Conservation (phyloP, 2,797 vertebrate genomes). For the Sebastes itinus region DNA sequence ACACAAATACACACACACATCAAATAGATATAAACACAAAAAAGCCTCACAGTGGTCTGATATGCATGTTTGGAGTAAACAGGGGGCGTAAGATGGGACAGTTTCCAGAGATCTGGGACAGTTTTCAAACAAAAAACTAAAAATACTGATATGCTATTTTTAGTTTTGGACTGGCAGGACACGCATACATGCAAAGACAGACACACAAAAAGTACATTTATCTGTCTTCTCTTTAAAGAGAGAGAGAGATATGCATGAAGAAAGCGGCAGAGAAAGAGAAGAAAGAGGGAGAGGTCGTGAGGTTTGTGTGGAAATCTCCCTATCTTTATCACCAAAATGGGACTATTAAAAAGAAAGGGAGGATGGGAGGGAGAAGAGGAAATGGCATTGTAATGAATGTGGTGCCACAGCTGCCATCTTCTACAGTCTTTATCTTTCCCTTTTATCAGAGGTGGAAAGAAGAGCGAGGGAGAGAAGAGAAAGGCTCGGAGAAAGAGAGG, state of each 20-base stretch:
- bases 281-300: constrained; percentile 11
- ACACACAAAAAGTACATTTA: background rate
- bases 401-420: constrained; percentile 66
- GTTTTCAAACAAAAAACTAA: constrained; percentile 5
- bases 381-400: constrained; percentile 59
- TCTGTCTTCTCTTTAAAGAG: background rate
- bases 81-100: constrained; percentile 8
- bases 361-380: constrained; percentile 27
- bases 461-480: constrained; percentile 2
- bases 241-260: background rate
- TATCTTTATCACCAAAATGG: constrained; percentile 61
- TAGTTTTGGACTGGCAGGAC: background rate
- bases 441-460: constrained; percentile 62
- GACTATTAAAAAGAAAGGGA: constrained; percentile 46
- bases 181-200: background rate
- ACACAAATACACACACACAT: constrained; percentile 1
- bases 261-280: background rate
- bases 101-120: constrained; percentile 21
- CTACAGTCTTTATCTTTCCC: constrained; percentile 65
- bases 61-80: constrained; percentile 21
- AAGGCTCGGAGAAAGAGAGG: background rate
- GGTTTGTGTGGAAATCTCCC: constrained; percentile 50
- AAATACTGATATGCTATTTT: constrained; percentile 12
- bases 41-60: background rate
- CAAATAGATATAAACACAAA: background rate